Conservation (phyloP, 2,888 invertebrate species). For the Cremastinae sp. region DNA sequence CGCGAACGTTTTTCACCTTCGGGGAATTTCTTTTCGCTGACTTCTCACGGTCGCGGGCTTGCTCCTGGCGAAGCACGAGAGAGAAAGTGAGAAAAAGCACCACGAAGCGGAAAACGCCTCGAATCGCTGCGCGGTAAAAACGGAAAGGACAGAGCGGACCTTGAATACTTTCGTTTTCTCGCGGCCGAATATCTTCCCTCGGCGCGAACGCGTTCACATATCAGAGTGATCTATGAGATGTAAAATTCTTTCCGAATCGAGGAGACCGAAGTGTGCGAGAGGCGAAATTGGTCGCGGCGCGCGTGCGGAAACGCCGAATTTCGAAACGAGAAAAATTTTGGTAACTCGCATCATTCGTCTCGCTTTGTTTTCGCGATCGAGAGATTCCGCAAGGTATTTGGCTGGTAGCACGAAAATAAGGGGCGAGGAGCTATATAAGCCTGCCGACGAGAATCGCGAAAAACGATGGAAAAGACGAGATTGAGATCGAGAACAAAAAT, state of each 20-base stretch:
- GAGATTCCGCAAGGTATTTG: conserved; percentile 22
- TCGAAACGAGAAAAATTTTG: too few species aligned
- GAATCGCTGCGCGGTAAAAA: neutral
- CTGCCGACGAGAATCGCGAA: neutral
- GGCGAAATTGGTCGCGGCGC: too few species aligned
- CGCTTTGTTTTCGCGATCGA: conserved; percentile 9
- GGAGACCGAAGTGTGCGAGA: conserved; percentile 31
- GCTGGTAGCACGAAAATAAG: neutral
- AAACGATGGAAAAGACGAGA: conserved; percentile 39
- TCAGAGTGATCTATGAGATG: conserved; percentile 74
- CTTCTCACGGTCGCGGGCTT: too few species aligned
- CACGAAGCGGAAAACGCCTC: too few species aligned
- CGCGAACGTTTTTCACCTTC: too few species aligned
- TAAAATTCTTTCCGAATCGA: conserved; percentile 64
- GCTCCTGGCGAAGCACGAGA: too few species aligned
- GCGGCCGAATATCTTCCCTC: conserved; percentile 15
- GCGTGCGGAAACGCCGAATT: too few species aligned
- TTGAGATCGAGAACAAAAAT: conserved; percentile 71
- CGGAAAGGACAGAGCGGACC: neutral
- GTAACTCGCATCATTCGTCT: neutral
- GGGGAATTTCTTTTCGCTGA: too few species aligned
- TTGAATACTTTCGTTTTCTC: neutral
- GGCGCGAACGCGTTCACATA: conserved; percentile 71
- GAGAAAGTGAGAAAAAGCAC: too few species aligned
- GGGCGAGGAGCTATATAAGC: neutral